Evolutionary conservation across 2,888 invertebrate genomes (phyloP).

Genomic region (Erpobdella octoculata): DNA sequence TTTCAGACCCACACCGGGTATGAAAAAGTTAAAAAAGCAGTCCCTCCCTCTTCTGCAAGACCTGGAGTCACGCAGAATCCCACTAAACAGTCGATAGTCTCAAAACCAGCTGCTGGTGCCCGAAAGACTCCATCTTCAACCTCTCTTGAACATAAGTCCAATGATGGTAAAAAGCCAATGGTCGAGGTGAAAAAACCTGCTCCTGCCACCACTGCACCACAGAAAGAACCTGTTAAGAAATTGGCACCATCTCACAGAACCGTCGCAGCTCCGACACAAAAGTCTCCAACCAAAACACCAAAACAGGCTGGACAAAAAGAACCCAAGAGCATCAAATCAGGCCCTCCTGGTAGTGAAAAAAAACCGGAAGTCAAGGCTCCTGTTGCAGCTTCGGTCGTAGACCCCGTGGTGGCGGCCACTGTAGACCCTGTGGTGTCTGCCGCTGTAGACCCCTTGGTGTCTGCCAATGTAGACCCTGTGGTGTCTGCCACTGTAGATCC

Average conservation of each 20-base stretch:
- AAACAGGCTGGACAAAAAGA: neutral
- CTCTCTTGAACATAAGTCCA: slow-evolving; percentile 7
- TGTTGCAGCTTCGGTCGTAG: neutral
- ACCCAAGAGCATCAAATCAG: neutral
- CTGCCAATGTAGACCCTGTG: neutral
- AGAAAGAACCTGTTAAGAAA: neutral
- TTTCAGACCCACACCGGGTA: slow-evolving; percentile 18
- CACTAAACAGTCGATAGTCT: neutral
- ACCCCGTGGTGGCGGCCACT: neutral
- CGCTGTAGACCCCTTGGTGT: neutral
- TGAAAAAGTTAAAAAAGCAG: slow-evolving; percentile 1
- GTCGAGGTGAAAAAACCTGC: neutral
- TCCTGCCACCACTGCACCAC: no score
- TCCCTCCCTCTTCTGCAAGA: neutral
- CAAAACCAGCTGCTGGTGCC: neutral
- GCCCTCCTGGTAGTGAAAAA: neutral
- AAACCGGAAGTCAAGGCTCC: neutral
- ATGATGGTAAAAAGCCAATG: neutral
- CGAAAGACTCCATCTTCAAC: slow-evolving; percentile 8
- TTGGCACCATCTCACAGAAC: neutral
- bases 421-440: neutral
- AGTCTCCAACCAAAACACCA: slow-evolving; percentile 7
- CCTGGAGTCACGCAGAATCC: neutral
- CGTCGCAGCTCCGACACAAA: neutral
- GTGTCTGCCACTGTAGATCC: neutral